phyloP scores from a whole-genome alignment of 2,888 invertebrate species.

The Dexiosoma caninum region DNA sequence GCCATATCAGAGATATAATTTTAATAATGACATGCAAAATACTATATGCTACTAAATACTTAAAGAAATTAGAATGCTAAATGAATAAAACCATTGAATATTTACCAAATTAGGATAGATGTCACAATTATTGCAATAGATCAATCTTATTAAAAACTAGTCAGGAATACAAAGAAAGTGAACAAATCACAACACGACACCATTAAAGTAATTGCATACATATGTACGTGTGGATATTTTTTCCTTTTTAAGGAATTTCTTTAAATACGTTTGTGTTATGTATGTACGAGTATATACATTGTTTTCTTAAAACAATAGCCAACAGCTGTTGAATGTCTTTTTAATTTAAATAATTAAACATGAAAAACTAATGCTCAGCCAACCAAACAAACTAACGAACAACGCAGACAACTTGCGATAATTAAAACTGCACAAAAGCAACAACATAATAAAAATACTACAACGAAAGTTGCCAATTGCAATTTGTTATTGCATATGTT shows the following conservation, averaged over 20 bases:
- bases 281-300: neutral
- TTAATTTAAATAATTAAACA: constrained; percentile 50
- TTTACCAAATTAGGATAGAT: no score
- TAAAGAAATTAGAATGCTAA: no score
- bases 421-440: constrained; percentile 41
- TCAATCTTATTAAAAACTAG: constrained; percentile 9
- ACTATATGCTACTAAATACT: no score
- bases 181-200: neutral
- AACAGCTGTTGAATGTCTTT: constrained; percentile 59
- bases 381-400: constrained; percentile 18
- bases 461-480: constrained; percentile 50
- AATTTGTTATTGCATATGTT: constrained; percentile 61
- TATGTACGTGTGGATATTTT: neutral
- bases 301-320: constrained; percentile 33
- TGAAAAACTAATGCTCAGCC: constrained; percentile 40
- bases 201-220: neutral
- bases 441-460: constrained; percentile 21
- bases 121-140: no score
- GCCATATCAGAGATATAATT: no score
- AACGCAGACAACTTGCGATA: constrained; percentile 12
- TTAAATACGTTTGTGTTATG: constrained; percentile 9
- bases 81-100: neutral
- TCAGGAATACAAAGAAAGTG: constrained; percentile 9
- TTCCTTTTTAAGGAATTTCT: constrained; percentile 2
- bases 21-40: no score